Evolutionary conservation across 2,888 invertebrate species (phyloP).

Genomic region (Tetragnatha montana): DNA sequence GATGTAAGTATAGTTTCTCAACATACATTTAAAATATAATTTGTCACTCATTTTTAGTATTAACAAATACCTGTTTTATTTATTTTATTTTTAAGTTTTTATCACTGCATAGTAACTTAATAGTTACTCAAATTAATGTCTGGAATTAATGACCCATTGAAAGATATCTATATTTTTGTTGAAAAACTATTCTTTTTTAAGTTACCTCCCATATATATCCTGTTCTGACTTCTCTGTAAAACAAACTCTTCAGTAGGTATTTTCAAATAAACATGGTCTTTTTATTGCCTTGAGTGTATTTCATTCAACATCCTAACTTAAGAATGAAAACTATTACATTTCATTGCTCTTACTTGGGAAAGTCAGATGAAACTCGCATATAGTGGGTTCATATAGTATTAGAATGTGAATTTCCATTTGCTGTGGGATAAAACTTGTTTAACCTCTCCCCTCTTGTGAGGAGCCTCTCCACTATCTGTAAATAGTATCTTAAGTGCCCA

Average conservation of each 20-base stretch:
- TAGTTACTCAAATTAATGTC: too few relatives aligned
- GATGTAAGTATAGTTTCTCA: slow-evolving; percentile 51
- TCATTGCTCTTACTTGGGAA: neutral
- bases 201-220: neutral
- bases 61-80: neutral
- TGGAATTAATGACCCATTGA: too few relatives aligned
- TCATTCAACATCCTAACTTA: too few relatives aligned
- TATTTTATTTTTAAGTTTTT: neutral
- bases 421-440: too few relatives aligned
- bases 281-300: neutral
- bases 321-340: neutral
- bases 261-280: neutral
- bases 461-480: too few relatives aligned
- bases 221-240: neutral
- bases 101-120: too few relatives aligned
- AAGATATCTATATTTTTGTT: too few relatives aligned
- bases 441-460: too few relatives aligned
- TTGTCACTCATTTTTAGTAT: neutral
- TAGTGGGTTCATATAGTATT: neutral
- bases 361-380: too few relatives aligned
- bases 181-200: too few relatives aligned
- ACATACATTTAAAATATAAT: neutral
- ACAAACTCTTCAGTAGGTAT: neutral
- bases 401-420: too few relatives aligned
- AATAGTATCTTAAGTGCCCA: too few relatives aligned